Evolutionary conservation across 1,140 invertebrate genomes (phyloP).

Genomic region (Cheumatopsyche charites): DNA sequence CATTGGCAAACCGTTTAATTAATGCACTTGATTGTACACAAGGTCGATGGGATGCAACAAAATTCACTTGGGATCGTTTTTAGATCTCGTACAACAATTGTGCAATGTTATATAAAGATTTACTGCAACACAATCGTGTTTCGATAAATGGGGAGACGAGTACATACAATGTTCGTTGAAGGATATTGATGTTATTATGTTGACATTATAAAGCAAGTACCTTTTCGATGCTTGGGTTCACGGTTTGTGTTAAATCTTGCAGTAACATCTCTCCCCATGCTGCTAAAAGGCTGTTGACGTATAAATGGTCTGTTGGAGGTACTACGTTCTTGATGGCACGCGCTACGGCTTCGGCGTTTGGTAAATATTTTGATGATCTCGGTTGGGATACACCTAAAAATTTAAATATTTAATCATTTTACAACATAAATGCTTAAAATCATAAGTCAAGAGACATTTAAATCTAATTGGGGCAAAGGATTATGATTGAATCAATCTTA

Average conservation of each 20-base stretch:
- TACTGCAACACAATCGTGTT: neutral
- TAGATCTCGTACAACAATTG: neutral
- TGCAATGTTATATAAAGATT: neutral
- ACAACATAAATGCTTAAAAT: no score
- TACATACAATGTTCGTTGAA: no score
- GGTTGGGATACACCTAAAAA: constrained; percentile 66
- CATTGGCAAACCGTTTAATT: constrained; percentile 8
- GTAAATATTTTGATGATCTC: constrained; percentile 61
- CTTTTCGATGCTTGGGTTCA: constrained; percentile 55
- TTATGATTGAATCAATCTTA: no score
- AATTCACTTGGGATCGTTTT: neutral
- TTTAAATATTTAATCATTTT: constrained; percentile 22
- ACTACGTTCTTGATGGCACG: constrained; percentile 54
- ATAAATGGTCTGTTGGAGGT: constrained; percentile 64
- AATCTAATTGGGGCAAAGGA: no score
- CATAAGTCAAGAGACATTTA: no score
- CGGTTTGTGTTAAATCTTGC: constrained; percentile 76
- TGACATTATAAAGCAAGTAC: constrained; percentile 23
- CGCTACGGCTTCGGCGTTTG: constrained; percentile 63
- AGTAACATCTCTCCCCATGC: constrained; percentile 82
- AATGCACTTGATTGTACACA: constrained; percentile 1
- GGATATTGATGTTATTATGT: neutral
- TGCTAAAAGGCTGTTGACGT: constrained; percentile 78
- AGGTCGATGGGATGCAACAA: neutral
- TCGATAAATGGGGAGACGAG: neutral